These are phyloP conservation scores for Ectemnius continuus DNA, from an alignment of 2,888 invertebrate species.

Conservation along the genomic window DNA sequence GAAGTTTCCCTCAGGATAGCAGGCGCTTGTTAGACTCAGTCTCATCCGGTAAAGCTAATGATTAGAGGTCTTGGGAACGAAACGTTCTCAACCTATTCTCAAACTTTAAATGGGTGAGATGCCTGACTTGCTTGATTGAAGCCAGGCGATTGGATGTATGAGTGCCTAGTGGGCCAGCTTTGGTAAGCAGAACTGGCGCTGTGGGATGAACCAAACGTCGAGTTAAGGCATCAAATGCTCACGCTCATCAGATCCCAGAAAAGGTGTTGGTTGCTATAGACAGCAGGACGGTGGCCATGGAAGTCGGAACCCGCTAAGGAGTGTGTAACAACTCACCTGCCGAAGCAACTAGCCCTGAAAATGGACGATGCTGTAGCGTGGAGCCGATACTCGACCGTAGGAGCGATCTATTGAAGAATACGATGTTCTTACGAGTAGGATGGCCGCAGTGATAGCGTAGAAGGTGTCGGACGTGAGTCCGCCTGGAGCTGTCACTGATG, in stretches of 20 bases:
- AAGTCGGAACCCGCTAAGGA: constrained; percentile 84
- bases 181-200: constrained; percentile 90
- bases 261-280: constrained; percentile 82
- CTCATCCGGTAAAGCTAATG: too few species aligned
- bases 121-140: constrained; percentile 83
- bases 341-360: constrained; percentile 84
- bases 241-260: constrained; percentile 80
- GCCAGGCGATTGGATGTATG: constrained; percentile 80
- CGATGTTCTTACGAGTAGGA: constrained; percentile 83
- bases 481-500: constrained; percentile 72
- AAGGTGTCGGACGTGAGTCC: constrained; percentile 75
- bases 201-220: constrained; percentile 79
- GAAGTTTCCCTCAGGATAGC: too few species aligned
- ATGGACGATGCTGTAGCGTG: constrained; percentile 83
- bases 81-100: constrained; percentile 87
- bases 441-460: constrained; percentile 68
- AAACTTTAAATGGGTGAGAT: too few species aligned
- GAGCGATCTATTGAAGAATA: constrained; percentile 73
- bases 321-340: constrained; percentile 85
- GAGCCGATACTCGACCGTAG: constrained; percentile 81
- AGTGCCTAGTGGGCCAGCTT: constrained; percentile 86
- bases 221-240: constrained; percentile 72
- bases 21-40: too few species aligned
- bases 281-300: constrained; percentile 88
- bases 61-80: constrained; percentile 85